Conservation (phyloP, 2,113 vertebrate species). For the Puma concolor region DNA sequence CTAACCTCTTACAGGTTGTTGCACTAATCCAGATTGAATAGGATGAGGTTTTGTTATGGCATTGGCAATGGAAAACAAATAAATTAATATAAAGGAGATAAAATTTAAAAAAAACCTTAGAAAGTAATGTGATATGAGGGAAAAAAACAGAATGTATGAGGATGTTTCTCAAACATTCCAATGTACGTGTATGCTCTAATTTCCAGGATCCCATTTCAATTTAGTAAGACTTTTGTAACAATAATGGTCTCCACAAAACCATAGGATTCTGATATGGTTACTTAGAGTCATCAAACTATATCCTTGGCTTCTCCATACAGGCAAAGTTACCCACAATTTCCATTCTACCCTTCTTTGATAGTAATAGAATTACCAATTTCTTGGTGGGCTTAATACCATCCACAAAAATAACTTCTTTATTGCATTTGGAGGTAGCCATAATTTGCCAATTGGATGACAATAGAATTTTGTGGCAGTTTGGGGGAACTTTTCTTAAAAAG, state of each 20-base stretch:
- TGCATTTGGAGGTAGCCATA: neutral
- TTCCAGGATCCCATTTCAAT: neutral
- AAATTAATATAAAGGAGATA: neutral
- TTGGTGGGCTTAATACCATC: neutral
- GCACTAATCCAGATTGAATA: neutral
- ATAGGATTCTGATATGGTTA: neutral
- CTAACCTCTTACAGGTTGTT: neutral
- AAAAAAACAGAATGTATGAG: neutral
- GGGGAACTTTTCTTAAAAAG: constrained; percentile 10
- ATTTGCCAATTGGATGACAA: neutral
- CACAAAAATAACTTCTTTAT: neutral
- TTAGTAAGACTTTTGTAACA: neutral
- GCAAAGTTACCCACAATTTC: neutral
- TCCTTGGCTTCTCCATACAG: neutral
- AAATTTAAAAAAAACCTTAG: constrained; percentile 7
- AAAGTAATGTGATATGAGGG: constrained; percentile 2
- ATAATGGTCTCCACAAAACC: neutral
- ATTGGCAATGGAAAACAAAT: neutral
- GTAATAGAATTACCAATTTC: neutral
- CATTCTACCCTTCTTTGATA: neutral
- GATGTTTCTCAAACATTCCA: neutral
- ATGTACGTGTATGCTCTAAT: neutral
- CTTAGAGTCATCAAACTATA: neutral
- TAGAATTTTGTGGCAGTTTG: neutral
- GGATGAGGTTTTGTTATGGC: neutral